Conservation (phyloP, 2,888 invertebrate species). For the Melinopterus prodromus region DNA sequence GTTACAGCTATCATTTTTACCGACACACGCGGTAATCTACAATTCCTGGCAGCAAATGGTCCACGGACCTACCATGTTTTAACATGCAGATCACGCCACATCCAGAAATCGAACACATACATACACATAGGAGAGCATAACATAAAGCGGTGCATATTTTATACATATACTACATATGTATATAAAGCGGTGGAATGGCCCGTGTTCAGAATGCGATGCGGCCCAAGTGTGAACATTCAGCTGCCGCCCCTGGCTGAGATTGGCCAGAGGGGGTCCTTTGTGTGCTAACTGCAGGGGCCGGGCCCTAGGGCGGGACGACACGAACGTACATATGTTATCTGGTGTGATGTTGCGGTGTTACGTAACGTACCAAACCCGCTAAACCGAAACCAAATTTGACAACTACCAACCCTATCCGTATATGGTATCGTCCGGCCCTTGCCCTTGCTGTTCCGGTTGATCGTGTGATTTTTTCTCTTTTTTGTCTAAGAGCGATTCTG, state of each 20-base stretch:
- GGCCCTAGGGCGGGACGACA: conserved; percentile 55
- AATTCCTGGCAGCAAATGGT: background rate
- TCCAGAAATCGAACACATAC: background rate
- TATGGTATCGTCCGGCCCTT: background rate
- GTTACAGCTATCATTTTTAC: background rate
- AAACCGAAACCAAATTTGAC: background rate
- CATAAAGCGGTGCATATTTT: background rate
- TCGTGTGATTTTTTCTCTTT: background rate
- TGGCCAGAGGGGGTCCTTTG: conserved; percentile 56
- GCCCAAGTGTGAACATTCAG: conserved; percentile 55
- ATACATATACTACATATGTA: conserved; percentile 8
- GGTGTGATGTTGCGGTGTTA: conserved; percentile 42
- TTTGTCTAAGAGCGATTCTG: background rate
- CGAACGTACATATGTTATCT: conserved; percentile 53
- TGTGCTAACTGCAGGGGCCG: conserved; percentile 57
- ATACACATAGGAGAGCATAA: conserved; percentile 10
- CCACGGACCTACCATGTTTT: background rate
- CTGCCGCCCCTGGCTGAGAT: conserved; percentile 52
- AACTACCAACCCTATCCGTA: background rate
- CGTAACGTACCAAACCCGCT: conserved; percentile 39
- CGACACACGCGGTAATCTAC: background rate
- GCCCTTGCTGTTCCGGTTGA: background rate
- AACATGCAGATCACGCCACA: background rate
- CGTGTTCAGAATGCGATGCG: conserved; percentile 26
- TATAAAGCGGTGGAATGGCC: conserved; percentile 14